phyloP scores from a whole-genome alignment of 2,888 invertebrate species.

The Eristalis intricaria region DNA sequence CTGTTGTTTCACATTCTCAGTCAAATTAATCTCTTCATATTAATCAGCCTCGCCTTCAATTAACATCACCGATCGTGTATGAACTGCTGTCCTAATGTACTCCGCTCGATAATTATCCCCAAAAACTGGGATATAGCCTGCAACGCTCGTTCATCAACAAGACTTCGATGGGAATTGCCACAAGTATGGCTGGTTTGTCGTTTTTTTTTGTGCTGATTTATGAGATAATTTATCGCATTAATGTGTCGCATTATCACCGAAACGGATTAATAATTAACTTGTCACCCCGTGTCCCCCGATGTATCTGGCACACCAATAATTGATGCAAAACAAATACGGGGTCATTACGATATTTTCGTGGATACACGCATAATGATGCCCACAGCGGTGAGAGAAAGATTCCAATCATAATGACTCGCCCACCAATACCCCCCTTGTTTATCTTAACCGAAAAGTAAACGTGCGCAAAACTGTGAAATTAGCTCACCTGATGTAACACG shows the following conservation, averaged over 20 bases:
- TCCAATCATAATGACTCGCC: not conserved
- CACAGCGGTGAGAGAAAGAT: not conserved
- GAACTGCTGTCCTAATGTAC: not conserved
- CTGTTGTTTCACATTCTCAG: not conserved
- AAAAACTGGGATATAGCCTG: not conserved
- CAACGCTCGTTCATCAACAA: not conserved
- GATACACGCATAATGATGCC: not conserved
- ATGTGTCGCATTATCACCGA: constrained; percentile 43
- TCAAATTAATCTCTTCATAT: not conserved
- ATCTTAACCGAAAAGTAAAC: not conserved
- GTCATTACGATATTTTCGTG: not conserved
- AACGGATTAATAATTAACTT: constrained; percentile 21
- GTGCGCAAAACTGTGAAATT: not conserved
- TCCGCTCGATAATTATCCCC: not conserved
- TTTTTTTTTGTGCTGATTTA: constrained; percentile 22
- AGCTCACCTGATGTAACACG: constrained; percentile 19
- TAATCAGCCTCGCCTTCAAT: not conserved
- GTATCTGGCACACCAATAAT: not conserved
- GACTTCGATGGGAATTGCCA: not conserved
- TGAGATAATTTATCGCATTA: constrained; percentile 45
- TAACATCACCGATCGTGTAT: not conserved
- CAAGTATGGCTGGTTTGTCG: constrained; percentile 2
- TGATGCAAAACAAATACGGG: not conserved
- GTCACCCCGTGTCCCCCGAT: not conserved
- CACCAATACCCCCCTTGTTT: not conserved